Conservation (phyloP, 2,113 vertebrate species). For the Nothocercus julius region DNA sequence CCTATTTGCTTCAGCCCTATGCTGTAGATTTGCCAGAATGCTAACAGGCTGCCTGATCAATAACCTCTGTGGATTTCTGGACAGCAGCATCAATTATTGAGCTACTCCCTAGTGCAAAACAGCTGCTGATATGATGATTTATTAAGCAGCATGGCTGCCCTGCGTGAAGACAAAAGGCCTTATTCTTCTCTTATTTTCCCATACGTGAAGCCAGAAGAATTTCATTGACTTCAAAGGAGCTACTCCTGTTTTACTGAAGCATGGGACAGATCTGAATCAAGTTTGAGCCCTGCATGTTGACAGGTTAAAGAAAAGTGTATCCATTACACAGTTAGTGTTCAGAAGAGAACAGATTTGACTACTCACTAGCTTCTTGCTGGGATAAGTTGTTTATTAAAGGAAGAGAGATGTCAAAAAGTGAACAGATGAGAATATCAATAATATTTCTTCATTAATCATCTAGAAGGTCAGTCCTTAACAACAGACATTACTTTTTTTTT, state of each 20-base stretch:
- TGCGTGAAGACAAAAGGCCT: constrained; percentile 46
- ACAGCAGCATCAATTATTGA: constrained; percentile 24
- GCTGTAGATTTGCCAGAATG: background rate
- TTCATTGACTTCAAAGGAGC: constrained; percentile 47
- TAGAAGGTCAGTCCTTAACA: background rate
- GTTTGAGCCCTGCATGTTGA: constrained; percentile 1
- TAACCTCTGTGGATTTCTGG: background rate
- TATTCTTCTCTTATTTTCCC: constrained; percentile 49
- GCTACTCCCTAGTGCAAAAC: background rate
- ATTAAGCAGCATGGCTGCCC: constrained; percentile 36
- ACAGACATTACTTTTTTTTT: background rate
- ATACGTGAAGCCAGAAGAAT: constrained; percentile 37
- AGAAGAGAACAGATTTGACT: background rate
- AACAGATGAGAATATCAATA: constrained; percentile 34
- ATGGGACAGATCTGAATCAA: background rate
- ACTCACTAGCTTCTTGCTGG: background rate
- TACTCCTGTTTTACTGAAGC: constrained; percentile 9
- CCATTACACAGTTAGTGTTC: background rate
- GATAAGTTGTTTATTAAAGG: constrained; percentile 1
- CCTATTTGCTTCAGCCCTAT: background rate
- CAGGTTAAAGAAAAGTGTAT: background rate
- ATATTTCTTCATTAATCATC: constrained; percentile 46
- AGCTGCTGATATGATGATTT: constrained; percentile 67
- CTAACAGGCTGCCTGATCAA: background rate
- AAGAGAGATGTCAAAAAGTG: constrained; percentile 20